Evolutionary conservation across 2,888 invertebrate species (phyloP).

Genomic region (Agrotis ipsilon): DNA sequence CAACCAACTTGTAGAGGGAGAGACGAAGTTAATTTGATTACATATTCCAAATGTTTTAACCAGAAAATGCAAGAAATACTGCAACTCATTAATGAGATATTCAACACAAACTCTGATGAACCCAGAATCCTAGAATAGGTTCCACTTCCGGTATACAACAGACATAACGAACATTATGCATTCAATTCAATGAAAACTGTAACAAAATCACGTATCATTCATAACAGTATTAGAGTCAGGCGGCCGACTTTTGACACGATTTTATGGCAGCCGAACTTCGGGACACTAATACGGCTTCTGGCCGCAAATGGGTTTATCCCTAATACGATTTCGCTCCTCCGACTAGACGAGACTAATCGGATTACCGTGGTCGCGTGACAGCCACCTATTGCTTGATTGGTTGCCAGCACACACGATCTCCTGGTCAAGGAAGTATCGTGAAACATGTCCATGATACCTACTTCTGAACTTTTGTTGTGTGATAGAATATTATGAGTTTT

Average conservation of each 20-base stretch:
- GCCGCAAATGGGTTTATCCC: slow-evolving; percentile 68
- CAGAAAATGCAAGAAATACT: slow-evolving; percentile 10
- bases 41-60: too few relatives aligned
- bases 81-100: not conserved
- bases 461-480: not conserved
- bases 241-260: slow-evolving; percentile 56
- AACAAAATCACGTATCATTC: slow-evolving; percentile 40
- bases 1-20: not conserved
- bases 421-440: slow-evolving; percentile 5
- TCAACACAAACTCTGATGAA: slow-evolving; percentile 1
- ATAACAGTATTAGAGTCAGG: slow-evolving; percentile 44
- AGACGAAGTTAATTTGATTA: not conserved
- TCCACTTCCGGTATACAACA: not conserved
- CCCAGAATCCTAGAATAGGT: not conserved
- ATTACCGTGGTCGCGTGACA: slow-evolving; percentile 63
- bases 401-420: slow-evolving; percentile 25
- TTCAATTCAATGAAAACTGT: slow-evolving; percentile 41
- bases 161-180: slow-evolving; percentile 7
- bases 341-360: slow-evolving; percentile 60
- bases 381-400: slow-evolving; percentile 66
- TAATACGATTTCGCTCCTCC: slow-evolving; percentile 64
- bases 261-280: slow-evolving; percentile 61
- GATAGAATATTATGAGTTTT: not conserved
- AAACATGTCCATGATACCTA: not conserved
- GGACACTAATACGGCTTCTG: slow-evolving; percentile 66